Percentiles rank a stretch among this genome's conserved stretches.
Conservation (phyloP, 2,113 vertebrate species). For the Mustela lutreola region DNA sequence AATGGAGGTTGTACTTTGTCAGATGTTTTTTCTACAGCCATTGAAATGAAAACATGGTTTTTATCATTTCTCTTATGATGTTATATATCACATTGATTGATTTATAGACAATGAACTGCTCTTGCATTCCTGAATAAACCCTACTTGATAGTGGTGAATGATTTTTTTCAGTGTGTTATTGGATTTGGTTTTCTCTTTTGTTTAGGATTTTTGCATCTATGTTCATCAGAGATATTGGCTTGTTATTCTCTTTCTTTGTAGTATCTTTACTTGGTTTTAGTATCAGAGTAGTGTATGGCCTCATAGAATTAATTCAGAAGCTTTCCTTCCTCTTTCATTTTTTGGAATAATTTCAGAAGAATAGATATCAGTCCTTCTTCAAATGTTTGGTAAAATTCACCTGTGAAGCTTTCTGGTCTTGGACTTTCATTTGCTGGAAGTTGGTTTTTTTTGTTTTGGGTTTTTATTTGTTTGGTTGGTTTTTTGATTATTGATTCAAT, state of each 20-base stretch:
- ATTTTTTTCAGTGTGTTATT: neutral
- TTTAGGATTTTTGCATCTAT: neutral
- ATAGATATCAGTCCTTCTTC: too few species aligned
- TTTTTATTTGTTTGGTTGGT: too few species aligned
- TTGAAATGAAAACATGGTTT: neutral
- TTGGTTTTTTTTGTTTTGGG: too few species aligned
- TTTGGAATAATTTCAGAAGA: too few species aligned
- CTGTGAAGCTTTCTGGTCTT: too few species aligned
- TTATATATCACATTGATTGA: neutral
- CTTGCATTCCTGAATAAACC: neutral
- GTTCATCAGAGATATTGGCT: neutral
- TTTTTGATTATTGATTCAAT: too few species aligned
- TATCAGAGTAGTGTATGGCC: neutral
- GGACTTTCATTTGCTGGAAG: too few species aligned
- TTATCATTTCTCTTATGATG: neutral
- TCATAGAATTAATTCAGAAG: neutral
- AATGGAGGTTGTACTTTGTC: neutral
- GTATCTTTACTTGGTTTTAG: neutral
- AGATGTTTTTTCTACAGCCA: neutral
- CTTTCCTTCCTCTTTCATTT: neutral
- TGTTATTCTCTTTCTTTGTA: neutral
- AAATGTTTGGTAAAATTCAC: too few species aligned
- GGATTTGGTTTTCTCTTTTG: neutral
- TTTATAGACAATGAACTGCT: neutral
- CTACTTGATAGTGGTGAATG: neutral